Base-by-base conservation (phyloP, 2,888 invertebrate species). In the Sphaerophoria taeniata region DNA sequence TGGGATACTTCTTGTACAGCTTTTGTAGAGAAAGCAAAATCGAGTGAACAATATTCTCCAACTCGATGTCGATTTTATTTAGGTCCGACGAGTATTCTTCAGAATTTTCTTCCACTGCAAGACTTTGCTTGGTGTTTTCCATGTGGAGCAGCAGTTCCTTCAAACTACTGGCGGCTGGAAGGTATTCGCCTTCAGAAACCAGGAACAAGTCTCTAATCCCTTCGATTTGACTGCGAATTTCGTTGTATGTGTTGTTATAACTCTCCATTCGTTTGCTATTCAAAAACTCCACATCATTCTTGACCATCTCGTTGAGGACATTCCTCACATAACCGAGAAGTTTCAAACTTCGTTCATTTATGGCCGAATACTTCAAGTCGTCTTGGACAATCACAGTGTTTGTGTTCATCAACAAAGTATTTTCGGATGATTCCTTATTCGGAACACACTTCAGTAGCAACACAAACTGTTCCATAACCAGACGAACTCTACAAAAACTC, bases 361-460 rank as follows among this genome's bases (percentile, higher is more conserved):
- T 85, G 24, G 87, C 84, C 1, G 63, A 43, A 55, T 73, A 87
- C 34, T 86, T 82, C 0, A 87, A 53, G 6, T 87, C 83, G n/a
- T 58, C 60, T 31, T 88, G 88, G 0, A 87, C 51, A 36, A 91
- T 33, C 0, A 88, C 70, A 0, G 65, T 47, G 4, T 75, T 86
- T 1, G 56, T 55, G 5, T 87, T 78, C 0, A 67, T 12, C 16
- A 91, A 36, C 3, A 89, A 77, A 6, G 87, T 81, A 24, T 89
- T 87, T 55, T 87, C 89, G 3, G 43, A 4, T 6, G 90, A 79
- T 88, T 89, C 89, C 89, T 88, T 86, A 7, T 89, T 89, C 0
- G 96, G 95, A 75, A 94, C 94, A 81, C 94, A 94, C 88, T 95
- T 93, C 0, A 97, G 89, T 24, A 97, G 92, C 1, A 96, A 90